A percentile compares a stretch with the other conserved stretches of the same genome.
phyloP scores from a whole-genome alignment of 2,113 vertebrate species.

The Bubalus kerabau region DNA sequence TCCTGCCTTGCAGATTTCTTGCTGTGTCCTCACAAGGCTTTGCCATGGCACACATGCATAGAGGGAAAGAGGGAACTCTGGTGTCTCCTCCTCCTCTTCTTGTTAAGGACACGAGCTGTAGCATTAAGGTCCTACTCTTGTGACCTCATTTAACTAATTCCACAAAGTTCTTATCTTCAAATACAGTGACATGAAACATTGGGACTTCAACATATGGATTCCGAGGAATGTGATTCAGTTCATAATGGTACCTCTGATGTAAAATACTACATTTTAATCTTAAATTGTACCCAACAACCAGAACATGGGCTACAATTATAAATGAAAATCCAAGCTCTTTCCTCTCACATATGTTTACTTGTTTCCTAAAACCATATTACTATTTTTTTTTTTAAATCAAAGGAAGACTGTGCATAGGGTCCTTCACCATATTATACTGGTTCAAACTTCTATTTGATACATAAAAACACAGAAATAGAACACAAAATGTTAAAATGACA shows the following conservation, averaged over 20 bases:
- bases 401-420: neutral
- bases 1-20: no score
- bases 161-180: neutral
- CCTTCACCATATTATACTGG: neutral
- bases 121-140: neutral
- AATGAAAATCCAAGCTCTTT: neutral
- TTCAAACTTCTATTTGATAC: neutral
- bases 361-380: neutral
- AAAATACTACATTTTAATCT: neutral
- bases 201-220: neutral
- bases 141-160: neutral
- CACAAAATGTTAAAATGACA: neutral
- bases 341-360: neutral
- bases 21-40: neutral
- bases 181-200: neutral
- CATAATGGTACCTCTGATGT: neutral
- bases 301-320: neutral
- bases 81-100: neutral
- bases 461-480: neutral
- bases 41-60: no score
- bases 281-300: neutral
- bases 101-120: neutral
- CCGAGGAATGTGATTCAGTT: neutral
- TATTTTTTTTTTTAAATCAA: neutral
- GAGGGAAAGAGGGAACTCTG: neutral